A percentile compares a stretch with the other conserved stretches of the same genome.
These are phyloP conservation scores for Bujurquina vittata DNA, from an alignment of 2,113 vertebrate species.

Conservation along the genomic window DNA sequence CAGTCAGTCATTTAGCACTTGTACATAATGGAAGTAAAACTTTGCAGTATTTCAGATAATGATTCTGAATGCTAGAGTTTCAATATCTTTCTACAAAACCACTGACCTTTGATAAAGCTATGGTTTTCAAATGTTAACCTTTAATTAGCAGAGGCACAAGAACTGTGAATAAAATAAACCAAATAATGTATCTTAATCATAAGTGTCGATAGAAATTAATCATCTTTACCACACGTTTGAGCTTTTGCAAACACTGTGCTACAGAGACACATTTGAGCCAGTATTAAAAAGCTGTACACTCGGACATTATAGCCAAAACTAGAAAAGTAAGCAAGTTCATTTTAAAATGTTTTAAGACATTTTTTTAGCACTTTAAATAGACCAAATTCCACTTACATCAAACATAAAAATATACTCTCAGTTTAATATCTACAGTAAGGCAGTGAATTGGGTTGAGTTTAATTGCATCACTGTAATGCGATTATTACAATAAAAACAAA, in stretches of 20 bases:
- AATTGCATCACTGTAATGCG: neutral
- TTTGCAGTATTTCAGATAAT: neutral
- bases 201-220: neutral
- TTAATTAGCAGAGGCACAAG: neutral
- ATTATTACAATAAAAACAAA: neutral
- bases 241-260: neutral
- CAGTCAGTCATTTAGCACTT: neutral
- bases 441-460: neutral
- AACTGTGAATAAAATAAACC: neutral
- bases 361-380: neutral
- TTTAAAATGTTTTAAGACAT: neutral
- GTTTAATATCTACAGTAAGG: neutral
- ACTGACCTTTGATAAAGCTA: neutral
- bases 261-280: neutral
- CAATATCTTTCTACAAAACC: conserved; percentile 1
- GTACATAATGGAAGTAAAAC: neutral
- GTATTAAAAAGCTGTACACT: neutral
- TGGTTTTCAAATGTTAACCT: neutral
- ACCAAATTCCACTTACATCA: neutral
- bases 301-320: neutral
- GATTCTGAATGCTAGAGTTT: neutral
- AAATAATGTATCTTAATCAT: neutral
- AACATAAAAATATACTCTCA: neutral
- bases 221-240: neutral
- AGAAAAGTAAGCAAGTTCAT: neutral